Conservation (phyloP, 1,140 invertebrate species). For the Rhyacophila brunnea region DNA sequence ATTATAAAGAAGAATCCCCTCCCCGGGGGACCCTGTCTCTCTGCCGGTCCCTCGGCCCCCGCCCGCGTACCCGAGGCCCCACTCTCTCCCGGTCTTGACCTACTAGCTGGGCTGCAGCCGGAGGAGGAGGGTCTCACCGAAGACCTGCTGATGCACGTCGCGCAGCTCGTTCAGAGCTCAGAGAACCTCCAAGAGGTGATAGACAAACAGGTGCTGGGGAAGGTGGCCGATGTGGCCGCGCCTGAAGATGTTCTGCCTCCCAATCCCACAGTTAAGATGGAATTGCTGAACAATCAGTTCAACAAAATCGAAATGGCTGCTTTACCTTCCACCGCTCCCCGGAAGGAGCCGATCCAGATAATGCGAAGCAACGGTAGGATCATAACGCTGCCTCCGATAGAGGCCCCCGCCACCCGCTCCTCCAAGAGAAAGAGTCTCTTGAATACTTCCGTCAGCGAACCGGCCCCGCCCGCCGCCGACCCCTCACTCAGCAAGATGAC, state of each 20-base stretch:
- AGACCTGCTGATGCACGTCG: slow-evolving; percentile 66
- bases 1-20: slow-evolving; percentile 15
- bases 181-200: slow-evolving; percentile 67
- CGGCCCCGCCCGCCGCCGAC: neutral
- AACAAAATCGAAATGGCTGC: neutral
- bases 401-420: slow-evolving; percentile 68
- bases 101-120: slow-evolving; percentile 49
- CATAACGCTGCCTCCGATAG: slow-evolving; percentile 74
- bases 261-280: slow-evolving; percentile 9
- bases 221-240: slow-evolving; percentile 44
- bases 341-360: slow-evolving; percentile 65
- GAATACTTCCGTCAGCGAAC: slow-evolving; percentile 10
- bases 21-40: slow-evolving; percentile 38
- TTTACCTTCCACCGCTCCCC: neutral
- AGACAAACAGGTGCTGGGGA: slow-evolving; percentile 60
- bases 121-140: slow-evolving; percentile 63
- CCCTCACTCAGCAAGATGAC: slow-evolving; percentile 16
- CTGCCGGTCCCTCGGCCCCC: slow-evolving; percentile 34
- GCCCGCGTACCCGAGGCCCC: slow-evolving; percentile 38
- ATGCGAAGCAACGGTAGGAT: slow-evolving; percentile 67
- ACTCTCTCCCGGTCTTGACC: slow-evolving; percentile 50
- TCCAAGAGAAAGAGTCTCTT: slow-evolving; percentile 41
- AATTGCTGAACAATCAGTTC: neutral
- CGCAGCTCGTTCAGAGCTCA: slow-evolving; percentile 63
- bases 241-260: slow-evolving; percentile 31